Conservation (phyloP, 2,888 invertebrate genomes). For the Colletes collaris region DNA sequence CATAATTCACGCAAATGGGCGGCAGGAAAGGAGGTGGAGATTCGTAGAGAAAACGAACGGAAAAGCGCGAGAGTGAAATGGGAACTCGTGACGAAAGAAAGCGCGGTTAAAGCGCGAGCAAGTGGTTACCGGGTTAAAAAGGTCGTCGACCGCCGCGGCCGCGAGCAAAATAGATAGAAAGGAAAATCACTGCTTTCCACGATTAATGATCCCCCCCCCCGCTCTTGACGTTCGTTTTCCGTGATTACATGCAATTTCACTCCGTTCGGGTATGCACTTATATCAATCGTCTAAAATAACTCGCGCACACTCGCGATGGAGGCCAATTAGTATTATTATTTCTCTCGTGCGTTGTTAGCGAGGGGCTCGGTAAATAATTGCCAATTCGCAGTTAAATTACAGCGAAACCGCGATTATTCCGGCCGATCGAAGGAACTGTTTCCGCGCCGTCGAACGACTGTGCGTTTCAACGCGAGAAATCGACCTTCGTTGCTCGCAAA, state of each 20-base stretch:
- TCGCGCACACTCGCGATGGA: neutral
- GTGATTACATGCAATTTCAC: neutral
- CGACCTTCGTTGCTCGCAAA: too few relatives aligned
- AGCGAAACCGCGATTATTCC: too few relatives aligned
- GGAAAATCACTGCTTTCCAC: slow-evolving; percentile 54
- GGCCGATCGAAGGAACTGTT: too few relatives aligned
- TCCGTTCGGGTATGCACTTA: neutral
- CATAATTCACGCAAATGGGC: neutral
- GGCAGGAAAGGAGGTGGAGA: too few relatives aligned
- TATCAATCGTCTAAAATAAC: neutral
- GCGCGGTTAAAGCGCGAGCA: slow-evolving; percentile 44
- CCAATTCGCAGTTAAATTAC: too few relatives aligned
- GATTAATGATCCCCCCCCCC: slow-evolving; percentile 26
- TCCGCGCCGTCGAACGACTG: too few relatives aligned
- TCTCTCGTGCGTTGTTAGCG: too few relatives aligned
- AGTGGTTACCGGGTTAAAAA: slow-evolving; percentile 46
- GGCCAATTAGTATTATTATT: too few relatives aligned
- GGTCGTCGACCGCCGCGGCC: slow-evolving; percentile 46
- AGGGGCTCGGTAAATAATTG: too few relatives aligned
- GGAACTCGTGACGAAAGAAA: slow-evolving; percentile 43
- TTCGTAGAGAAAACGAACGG: slow-evolving; percentile 25
- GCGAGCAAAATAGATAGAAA: slow-evolving; percentile 41
- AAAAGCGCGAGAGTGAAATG: slow-evolving; percentile 48
- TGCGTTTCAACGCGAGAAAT: too few relatives aligned
- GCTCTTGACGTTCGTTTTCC: slow-evolving; percentile 10